Evolutionary conservation across 2,113 vertebrate species (phyloP).

Genomic region (Crotalus tigris): DNA sequence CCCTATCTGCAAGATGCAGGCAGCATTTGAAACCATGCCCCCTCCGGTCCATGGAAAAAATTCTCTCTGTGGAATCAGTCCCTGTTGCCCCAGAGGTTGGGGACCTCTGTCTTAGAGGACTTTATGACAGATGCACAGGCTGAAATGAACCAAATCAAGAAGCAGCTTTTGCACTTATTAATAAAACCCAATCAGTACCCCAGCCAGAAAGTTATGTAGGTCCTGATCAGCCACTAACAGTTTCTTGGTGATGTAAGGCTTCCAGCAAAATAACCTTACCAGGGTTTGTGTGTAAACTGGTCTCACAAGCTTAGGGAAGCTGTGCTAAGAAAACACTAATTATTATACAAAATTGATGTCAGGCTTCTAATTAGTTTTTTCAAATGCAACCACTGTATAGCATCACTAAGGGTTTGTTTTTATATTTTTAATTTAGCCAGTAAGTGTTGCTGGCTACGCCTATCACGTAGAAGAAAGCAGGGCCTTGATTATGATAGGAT

Average conservation of each 20-base stretch:
- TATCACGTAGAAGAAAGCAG: slow-evolving; percentile 36
- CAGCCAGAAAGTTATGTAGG: slow-evolving; percentile 15
- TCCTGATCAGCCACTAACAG: slow-evolving; percentile 36
- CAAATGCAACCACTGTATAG: slow-evolving; percentile 44
- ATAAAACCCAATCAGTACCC: background rate
- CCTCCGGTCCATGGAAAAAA: too few relatives aligned
- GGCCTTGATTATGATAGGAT: slow-evolving; percentile 30
- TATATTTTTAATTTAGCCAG: slow-evolving; percentile 27
- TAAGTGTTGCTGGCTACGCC: slow-evolving; percentile 46
- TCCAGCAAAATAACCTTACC: slow-evolving; percentile 46
- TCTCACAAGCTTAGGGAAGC: slow-evolving; percentile 58
- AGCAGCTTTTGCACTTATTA: background rate
- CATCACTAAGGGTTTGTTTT: slow-evolving; percentile 15
- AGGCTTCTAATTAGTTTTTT: slow-evolving; percentile 64
- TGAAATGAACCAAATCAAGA: background rate
- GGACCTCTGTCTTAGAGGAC: background rate
- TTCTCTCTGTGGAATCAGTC: too few relatives aligned
- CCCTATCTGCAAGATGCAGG: too few relatives aligned
- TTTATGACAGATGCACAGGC: background rate
- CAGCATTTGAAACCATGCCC: too few relatives aligned
- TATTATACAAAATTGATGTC: slow-evolving; percentile 57
- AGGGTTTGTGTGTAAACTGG: slow-evolving; percentile 51
- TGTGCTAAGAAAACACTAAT: slow-evolving; percentile 53
- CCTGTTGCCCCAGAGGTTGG: too few relatives aligned
- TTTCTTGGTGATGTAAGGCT: slow-evolving; percentile 40